These are phyloP conservation scores for Trematomus loennbergii DNA, from an alignment of 2,113 vertebrate genomes.

Conservation along the genomic window DNA sequence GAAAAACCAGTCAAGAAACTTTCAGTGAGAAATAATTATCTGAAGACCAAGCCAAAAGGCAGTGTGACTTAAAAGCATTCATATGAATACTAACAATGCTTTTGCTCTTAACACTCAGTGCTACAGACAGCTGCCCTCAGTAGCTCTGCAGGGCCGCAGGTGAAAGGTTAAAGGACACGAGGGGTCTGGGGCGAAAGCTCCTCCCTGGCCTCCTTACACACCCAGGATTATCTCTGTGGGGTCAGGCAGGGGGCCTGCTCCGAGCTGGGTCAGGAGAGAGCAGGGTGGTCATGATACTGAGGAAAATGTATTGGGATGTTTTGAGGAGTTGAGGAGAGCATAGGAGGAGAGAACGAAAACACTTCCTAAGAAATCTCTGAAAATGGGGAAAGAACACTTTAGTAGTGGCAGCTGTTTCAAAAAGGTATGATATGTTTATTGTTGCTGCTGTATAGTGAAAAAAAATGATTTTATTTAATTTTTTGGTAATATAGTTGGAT, in stretches of 20 bases:
- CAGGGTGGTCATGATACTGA: conserved; percentile 61
- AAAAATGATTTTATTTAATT: too few species aligned
- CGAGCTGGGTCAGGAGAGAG: conserved; percentile 19
- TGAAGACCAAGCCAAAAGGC: not conserved
- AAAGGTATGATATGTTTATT: too few species aligned
- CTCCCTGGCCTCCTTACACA: conserved; percentile 55
- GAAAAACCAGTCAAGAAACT: not conserved
- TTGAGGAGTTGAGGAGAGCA: not conserved
- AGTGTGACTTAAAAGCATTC: conserved; percentile 5
- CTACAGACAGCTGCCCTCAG: conserved; percentile 65
- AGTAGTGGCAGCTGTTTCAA: not conserved
- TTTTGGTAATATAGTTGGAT: too few species aligned
- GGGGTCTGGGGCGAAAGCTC: conserved; percentile 71
- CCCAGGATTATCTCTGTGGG: conserved; percentile 67
- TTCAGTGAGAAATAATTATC: too few species aligned
- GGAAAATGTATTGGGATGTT: conserved; percentile 18
- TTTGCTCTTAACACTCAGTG: conserved; percentile 3
- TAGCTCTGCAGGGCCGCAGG: conserved; percentile 38
- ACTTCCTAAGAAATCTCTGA: not conserved
- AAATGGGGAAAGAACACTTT: not conserved
- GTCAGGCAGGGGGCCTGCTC: conserved; percentile 31
- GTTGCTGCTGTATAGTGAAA: too few species aligned
- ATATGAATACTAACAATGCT: not conserved
- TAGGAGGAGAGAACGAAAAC: not conserved
- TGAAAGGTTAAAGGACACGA: conserved; percentile 77